Evolutionary conservation across 1,140 invertebrate species (phyloP).

Genomic region (Pseudomyrmex concolor): DNA sequence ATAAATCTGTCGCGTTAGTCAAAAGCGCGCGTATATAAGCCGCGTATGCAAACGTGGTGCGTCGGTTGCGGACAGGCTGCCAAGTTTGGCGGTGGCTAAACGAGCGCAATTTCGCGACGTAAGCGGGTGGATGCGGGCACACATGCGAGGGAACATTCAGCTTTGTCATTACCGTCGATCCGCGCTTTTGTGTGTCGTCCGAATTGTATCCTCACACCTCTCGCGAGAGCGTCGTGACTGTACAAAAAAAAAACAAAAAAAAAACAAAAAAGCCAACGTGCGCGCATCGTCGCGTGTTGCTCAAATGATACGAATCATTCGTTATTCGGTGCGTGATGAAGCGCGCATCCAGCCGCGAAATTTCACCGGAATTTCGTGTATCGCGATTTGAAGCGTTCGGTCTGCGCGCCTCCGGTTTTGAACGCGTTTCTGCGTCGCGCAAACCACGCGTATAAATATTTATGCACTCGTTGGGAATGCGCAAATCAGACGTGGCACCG

Average conservation of each 20-base stretch:
- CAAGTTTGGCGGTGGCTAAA: conserved; percentile 52
- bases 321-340: not conserved
- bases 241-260: not conserved
- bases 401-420: not conserved
- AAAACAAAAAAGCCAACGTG: not conserved
- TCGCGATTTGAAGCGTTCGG: conserved; percentile 15
- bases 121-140: not conserved
- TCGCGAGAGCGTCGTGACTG: conserved; percentile 2
- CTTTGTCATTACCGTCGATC: conserved; percentile 43
- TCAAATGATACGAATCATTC: conserved; percentile 11
- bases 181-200: conserved; percentile 6
- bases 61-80: conserved; percentile 45
- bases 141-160: not conserved
- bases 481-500: conserved; percentile 17
- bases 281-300: not conserved
- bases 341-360: conserved; percentile 24
- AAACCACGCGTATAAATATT: conserved; percentile 47
- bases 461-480: conserved; percentile 28
- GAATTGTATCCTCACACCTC: conserved; percentile 18
- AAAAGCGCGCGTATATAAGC: conserved; percentile 3
- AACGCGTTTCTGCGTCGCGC: conserved; percentile 20
- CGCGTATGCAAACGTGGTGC: not conserved
- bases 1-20: conserved; percentile 38
- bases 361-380: conserved; percentile 33
- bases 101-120: conserved; percentile 36